Conservation (phyloP, 1,140 invertebrate species). For the Phenacoccus solenopsis region DNA sequence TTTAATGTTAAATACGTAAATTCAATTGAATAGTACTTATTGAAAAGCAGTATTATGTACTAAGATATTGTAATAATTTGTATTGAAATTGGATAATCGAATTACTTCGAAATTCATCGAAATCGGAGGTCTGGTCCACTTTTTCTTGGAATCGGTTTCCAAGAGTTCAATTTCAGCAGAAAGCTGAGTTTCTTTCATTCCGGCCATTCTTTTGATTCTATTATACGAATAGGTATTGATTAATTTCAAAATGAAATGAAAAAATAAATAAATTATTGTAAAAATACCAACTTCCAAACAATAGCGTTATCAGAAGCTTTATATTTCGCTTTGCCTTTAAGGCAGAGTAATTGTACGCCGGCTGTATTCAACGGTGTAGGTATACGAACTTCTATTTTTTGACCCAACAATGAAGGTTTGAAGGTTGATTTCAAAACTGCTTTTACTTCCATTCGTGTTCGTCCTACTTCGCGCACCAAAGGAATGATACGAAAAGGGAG, state of each 20-base stretch:
- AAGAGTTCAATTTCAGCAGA: conserved; percentile 99
- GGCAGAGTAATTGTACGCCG: conserved; percentile 95
- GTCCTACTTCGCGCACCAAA: conserved; percentile 90
- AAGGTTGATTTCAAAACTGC: conserved; percentile 99
- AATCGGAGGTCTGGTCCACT: conserved; percentile 99
- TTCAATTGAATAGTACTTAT: too few relatives aligned
- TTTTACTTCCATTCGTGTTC: conserved; percentile 99
- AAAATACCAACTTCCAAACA: conserved; percentile 82
- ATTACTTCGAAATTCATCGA: conserved; percentile 99
- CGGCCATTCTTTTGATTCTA: conserved; percentile 98
- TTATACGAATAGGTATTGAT: conserved; percentile 28
- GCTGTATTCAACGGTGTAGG: conserved; percentile 98
- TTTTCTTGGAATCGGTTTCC: conserved; percentile 97
- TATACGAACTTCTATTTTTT: conserved; percentile 99
- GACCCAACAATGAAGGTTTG: conserved; percentile 92
- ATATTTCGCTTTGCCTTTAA: conserved; percentile 99
- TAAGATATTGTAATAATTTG: too few relatives aligned
- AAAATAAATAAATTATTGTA: not conserved
- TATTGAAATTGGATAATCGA: too few relatives aligned
- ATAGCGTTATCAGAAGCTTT: conserved; percentile 99
- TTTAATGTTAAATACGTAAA: too few relatives aligned
- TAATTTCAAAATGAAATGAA: not conserved
- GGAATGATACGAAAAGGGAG: conserved; percentile 98
- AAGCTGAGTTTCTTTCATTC: conserved; percentile 99
- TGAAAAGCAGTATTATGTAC: too few relatives aligned